Evolutionary conservation across 1,140 invertebrate genomes (phyloP), one percentile per base, ranked within the genome.

Genomic region (Bradysia coprophila): DNA sequence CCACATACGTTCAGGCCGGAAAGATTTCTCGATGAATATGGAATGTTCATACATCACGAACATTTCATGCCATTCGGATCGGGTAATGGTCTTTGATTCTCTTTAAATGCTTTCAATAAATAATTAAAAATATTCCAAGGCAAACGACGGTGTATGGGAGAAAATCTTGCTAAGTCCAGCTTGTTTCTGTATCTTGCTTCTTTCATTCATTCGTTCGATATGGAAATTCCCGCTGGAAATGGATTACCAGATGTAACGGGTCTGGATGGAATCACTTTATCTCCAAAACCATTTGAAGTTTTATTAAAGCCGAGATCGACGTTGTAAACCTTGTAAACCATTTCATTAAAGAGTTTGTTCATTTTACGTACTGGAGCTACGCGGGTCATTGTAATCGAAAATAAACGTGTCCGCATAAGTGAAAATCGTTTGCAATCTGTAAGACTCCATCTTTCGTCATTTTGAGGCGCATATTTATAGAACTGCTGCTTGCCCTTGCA

Each of bases 1-100:
- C 79, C 82, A 1, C 10, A 52, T 4, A 47, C 52, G 43, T 88
- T 88, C 53, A 56, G 66, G 24, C 82, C 83, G 1, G 73, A 84
- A 50, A 57, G 83, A 48, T 86, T 86, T 57, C 53, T 80, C 13
- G 66, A 77, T 28, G 55, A 65, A 38, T 56, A 68, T 23, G 76
- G 75, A n/a, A 64, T 71, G 44, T 57, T 72, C 18, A 57, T 65
- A 33, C 63, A 66, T 23, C 67, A 73, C 4, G 72, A 74, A 44
- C 59, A 63, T 45, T 65, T 73, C n/a, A 65, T 78, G 43, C 72
- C 78, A 18, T 86, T 84, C 58, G 76, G 79, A 33, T 55, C 68
- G 43, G 81, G 81, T 84, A 63, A 65, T 45, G 45, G 41, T 37
- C 38, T 34, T 10, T 42, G 39, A 36, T 4, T 41, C 38, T 1